phyloP scores from a whole-genome alignment of 2,888 invertebrate species.

The Autographa pulchrina region DNA sequence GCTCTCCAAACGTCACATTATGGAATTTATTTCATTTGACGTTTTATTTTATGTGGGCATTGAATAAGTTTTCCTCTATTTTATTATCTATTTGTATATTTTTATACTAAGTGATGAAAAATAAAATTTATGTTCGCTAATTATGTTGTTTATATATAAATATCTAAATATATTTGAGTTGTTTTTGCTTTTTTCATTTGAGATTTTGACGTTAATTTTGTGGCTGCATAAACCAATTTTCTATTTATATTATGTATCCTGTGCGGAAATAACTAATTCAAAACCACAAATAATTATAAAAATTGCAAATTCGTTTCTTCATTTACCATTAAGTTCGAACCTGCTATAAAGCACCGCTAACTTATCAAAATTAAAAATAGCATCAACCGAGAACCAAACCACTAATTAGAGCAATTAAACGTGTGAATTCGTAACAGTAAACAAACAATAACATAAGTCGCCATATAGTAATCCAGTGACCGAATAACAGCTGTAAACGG shows the following conservation, averaged over 20 bases:
- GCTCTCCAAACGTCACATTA: slow-evolving; percentile 57
- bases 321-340: not conserved
- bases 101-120: slow-evolving; percentile 16
- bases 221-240: not conserved
- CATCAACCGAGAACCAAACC: slow-evolving; percentile 21
- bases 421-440: slow-evolving; percentile 67
- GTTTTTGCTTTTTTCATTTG: not conserved
- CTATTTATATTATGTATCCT: too few species aligned
- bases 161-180: not conserved
- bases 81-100: slow-evolving; percentile 27
- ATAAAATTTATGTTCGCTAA: not conserved
- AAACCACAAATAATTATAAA: too few species aligned
- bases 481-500: slow-evolving; percentile 82
- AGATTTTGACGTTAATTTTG: not conserved
- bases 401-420: slow-evolving; percentile 65
- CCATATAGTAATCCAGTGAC: slow-evolving; percentile 55
- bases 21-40: slow-evolving; percentile 49
- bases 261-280: not conserved
- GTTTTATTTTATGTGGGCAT: slow-evolving; percentile 43
- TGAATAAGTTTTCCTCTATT: slow-evolving; percentile 50
- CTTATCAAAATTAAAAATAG: not conserved
- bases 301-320: too few species aligned
- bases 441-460: slow-evolving; percentile 53
- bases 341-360: not conserved
- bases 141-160: slow-evolving; percentile 4